Base-by-base conservation (phyloP, 2,888 invertebrate genomes). In the Acrobasis consociella region DNA sequence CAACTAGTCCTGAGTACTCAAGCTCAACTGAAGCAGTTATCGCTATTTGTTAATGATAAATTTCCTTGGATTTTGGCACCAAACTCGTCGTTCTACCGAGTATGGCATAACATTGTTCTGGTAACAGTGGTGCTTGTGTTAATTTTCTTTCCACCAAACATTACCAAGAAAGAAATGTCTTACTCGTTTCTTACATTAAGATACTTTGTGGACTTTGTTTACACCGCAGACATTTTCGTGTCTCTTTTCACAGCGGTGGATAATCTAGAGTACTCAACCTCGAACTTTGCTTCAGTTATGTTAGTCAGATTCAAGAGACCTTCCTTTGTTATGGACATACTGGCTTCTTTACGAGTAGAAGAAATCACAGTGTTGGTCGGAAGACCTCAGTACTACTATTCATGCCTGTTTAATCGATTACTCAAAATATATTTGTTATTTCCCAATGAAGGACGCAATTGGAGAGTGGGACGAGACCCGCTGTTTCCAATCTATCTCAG, bases 61-160 rank as follows among this genome's bases (percentile, higher is more conserved):
- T 90, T 90, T 71, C 90, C 90, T 1, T 89, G 86, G 83, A 80
- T 89, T 66, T 72, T 90, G 16, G 69, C 79, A 51, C 79, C 84
- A 0, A 70, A 84, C 42, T 87, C 90, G 9, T 62, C 56, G 55
- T 87, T 89, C 60, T 68, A 68, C 52, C 60, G 62, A 2, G 66
- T 83, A 16, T 90, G 90, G 90, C 74, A 75, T 59, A 67, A 68
- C 58, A 77, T 90, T 53, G 81, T 89, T 5, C 39, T 70, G 15
- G 17, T 68, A 1, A 84, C 85, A 0, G 86, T 87, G 8, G 69
- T 76, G 37, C 53, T 82, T 5, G 87, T 85, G 1, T 56, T 89
- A 10, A 42, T 85, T 2, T 56, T 82, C 0, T 85, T 83, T 68
- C 89, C 90, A 31, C 84, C 82, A 52, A 76, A 77, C 62, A 68